Base-by-base conservation (phyloP, 2,888 invertebrate genomes). In the Seladonia tumulorum region DNA sequence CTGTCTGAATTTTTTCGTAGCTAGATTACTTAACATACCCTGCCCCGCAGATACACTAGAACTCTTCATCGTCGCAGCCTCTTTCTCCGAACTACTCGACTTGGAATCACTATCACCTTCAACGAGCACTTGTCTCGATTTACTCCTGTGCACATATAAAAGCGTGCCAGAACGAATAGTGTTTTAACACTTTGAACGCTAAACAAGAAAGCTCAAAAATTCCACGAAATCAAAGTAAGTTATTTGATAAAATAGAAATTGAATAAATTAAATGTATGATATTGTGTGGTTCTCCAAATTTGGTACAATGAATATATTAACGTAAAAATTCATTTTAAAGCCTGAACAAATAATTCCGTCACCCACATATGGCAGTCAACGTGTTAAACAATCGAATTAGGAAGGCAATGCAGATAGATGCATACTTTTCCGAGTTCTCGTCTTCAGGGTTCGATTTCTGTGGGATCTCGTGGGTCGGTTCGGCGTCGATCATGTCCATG, bases 401-500 rank as follows among this genome's bases (percentile, higher is more conserved):
- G 0, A 53, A 53, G 22, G 1, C 22, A 22, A 3, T 2, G 49
- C 53, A n/a, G 35, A 35, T 8, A 22, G 10, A 10, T 10, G 53
- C 85, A 45, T 85, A 87, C 87, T 83, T 75, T 0, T 60, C 10
- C 14, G 7, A 18, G 14, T 25, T 35, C 16, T 63, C 45, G 5
- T 76, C 60, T 14, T 25, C 39, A 2, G 22, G 25, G 22, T 25
- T 25, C 60, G 57, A 35, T 22, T 39, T 70, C 12, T 22, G 18
- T 14, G 10, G 49, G 0, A 4, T 8, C 14, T 5, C 71, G 10
- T 7, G 66, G 1, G 25, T 82, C 66, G 81, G 22, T 18, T 49
- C 47, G 22, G 49, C 71, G 63, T 82, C 73, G 14, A 49, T 39
- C 16, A 74, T 39, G 16, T 88, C 90, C 25, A 86, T 63, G 18